Percentiles rank a stretch among this genome's conserved stretches.
phyloP scores from a whole-genome alignment of 2,797 vertebrate species.

The Xenopus petersii region DNA sequence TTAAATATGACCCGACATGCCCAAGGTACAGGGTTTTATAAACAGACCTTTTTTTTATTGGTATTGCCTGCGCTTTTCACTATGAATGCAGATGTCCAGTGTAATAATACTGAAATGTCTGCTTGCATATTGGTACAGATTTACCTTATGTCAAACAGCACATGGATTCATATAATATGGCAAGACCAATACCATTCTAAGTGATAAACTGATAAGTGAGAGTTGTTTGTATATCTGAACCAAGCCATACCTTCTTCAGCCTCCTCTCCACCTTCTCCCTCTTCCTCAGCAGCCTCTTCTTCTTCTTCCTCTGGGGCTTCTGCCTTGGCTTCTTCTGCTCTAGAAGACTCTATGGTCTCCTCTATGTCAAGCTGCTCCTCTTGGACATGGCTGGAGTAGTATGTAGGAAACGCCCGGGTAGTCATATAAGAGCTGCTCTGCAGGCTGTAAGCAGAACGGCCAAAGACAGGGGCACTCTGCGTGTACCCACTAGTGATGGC shows the following conservation, averaged over 20 bases:
- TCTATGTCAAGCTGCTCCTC: constrained; percentile 77
- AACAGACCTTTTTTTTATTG: no score
- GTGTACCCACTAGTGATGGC: constrained; percentile 68
- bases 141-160: no score
- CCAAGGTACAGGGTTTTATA: no score
- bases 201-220: no score
- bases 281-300: constrained; percentile 1
- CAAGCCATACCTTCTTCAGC: constrained; percentile 27
- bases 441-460: constrained; percentile 70
- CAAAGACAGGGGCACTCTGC: constrained; percentile 69
- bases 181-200: no score
- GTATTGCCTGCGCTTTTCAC: no score
- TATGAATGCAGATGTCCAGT: no score
- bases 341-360: constrained; percentile 77
- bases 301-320: constrained; percentile 56
- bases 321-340: constrained; percentile 73
- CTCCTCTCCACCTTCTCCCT: constrained; percentile 13
- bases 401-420: constrained; percentile 67
- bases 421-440: constrained; percentile 77
- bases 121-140: no score
- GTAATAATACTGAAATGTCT: no score
- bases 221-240: no score
- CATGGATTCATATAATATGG: no score
- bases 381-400: constrained; percentile 75
- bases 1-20: no score